These are phyloP conservation scores for Fulmarus glacialis DNA, from an alignment of 2,113 vertebrate species.

Conservation along the genomic window DNA sequence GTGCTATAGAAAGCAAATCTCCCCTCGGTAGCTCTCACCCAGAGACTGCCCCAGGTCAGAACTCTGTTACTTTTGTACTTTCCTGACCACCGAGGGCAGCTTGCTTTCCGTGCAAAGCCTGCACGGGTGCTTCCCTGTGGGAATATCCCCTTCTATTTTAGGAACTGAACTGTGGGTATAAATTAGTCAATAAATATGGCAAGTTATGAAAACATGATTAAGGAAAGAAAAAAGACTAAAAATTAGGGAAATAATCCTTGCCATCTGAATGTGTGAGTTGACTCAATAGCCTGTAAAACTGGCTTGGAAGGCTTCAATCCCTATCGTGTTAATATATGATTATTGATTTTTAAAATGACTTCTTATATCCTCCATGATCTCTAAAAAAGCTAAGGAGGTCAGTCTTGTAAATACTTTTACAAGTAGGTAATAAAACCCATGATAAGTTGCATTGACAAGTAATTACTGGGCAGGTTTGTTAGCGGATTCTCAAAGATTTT, in stretches of 20 bases:
- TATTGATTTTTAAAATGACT: conserved; percentile 70
- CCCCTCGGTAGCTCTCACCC: background rate
- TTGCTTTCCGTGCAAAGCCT: background rate
- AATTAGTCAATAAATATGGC: background rate
- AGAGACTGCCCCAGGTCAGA: background rate
- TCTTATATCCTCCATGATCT: conserved; percentile 45
- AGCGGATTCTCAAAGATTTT: conserved; percentile 22
- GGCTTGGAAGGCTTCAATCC: conserved; percentile 37
- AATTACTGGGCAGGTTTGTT: conserved; percentile 56
- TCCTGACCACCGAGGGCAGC: background rate
- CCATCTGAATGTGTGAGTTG: background rate
- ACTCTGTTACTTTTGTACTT: background rate
- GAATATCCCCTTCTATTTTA: background rate
- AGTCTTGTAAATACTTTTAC: conserved; percentile 58
- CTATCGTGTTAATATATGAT: conserved; percentile 39
- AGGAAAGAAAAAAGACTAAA: background rate
- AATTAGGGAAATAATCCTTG: background rate
- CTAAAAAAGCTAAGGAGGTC: conserved; percentile 55
- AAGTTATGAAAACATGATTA: background rate
- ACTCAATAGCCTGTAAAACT: conserved; percentile 4
- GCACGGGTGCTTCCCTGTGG: accelerated
- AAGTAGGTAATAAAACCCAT: conserved; percentile 52
- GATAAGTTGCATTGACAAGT: conserved; percentile 46
- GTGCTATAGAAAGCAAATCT: accelerated
- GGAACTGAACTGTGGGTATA: background rate